Evolutionary conservation across 2,888 invertebrate genomes (phyloP), one percentile per base, ranked within the genome.

Genomic region (Tetragonisca angustula): DNA sequence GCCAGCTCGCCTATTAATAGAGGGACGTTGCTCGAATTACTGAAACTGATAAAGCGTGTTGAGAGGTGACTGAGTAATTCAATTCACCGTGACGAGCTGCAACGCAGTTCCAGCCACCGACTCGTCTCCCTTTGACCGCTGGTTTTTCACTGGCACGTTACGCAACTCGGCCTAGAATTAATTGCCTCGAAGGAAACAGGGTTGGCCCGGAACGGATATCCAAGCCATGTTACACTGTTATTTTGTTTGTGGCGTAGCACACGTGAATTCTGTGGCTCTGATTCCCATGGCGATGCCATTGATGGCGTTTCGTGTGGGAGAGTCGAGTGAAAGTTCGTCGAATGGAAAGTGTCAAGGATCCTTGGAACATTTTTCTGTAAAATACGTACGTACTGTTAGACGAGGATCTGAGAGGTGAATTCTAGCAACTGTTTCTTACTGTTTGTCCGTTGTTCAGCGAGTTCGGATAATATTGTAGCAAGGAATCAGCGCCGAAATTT

Each of bases 161-260:
- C 76, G 87, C 81, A 89, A 89, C 79, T 61, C 71, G 84, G 56
- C 81, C 85, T 86, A 85, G 79, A 81, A 79, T 79, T 87, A 86
- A 88, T 89, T 87, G 84, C 84, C 86, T 80, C 84, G 75, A 81
- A 81, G 84, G 78, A 87, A 85, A 68, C 79, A 83, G 82, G 81
- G 83, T 79, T 81, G 81, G 79, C 70, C 76, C 72, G 68, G 86
- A 27, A 87, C 83, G 76, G 79, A 79, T 81, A 80, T 76, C 67
- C 69, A 74, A 36, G 65, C 79, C 83, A 73, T 64, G 78, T 82
- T 81, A 84, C 69, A 80, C 76, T 76, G 43, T 59, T 83, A 69
- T 70, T 75, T 24, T 65, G 61, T 65, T 79, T 67, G n/a, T 21
- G 24, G 17, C 24, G 69, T 50, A 11, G 21, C 68, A 27, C 21